These are phyloP conservation scores for Mythimna vitellina DNA, from an alignment of 2,888 invertebrate species.

Conservation along the genomic window DNA sequence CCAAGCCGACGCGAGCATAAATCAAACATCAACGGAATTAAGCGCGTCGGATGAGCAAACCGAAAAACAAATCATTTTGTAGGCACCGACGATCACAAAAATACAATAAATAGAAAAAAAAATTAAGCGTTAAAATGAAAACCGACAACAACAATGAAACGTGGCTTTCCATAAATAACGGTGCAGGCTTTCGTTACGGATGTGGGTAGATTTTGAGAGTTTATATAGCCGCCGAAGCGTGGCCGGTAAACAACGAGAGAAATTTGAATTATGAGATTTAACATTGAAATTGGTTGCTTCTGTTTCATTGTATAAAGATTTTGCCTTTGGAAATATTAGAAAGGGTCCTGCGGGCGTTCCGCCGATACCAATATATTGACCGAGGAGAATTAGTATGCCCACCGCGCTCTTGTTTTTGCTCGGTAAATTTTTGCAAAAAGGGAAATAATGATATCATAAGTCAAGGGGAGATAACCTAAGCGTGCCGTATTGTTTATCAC, in stretches of 20 bases:
- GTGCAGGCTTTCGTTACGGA: slow-evolving; percentile 87
- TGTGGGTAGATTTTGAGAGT: slow-evolving; percentile 88
- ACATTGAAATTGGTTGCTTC: slow-evolving; percentile 82
- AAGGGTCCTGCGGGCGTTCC: slow-evolving; percentile 69
- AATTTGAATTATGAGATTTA: slow-evolving; percentile 88
- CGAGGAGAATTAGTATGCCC: slow-evolving; percentile 86
- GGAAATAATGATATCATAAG: slow-evolving; percentile 89
- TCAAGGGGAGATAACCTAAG: slow-evolving; percentile 87
- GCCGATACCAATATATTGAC: slow-evolving; percentile 86
- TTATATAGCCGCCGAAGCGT: slow-evolving; percentile 84
- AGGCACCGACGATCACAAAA: slow-evolving; percentile 74
- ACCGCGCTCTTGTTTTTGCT: slow-evolving; percentile 83
- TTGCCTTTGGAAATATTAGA: slow-evolving; percentile 75
- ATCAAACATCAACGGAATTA: slow-evolving; percentile 80
- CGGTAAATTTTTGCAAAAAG: slow-evolving; percentile 86
- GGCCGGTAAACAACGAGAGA: slow-evolving; percentile 83
- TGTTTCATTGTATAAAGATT: slow-evolving; percentile 84
- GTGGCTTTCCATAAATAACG: slow-evolving; percentile 88
- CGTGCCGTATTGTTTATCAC: slow-evolving; percentile 84
- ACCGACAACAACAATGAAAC: slow-evolving; percentile 88
- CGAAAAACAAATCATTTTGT: slow-evolving; percentile 84
- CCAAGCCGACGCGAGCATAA: slow-evolving; percentile 70
- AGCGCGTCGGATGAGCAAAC: slow-evolving; percentile 78
- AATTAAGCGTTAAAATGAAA: slow-evolving; percentile 87
- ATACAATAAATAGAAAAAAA: slow-evolving; percentile 82